Percentiles rank a stretch among this genome's conserved stretches.
Evolutionary conservation across 2,113 vertebrate genomes (phyloP).

Genomic region (Fregata magnificens): DNA sequence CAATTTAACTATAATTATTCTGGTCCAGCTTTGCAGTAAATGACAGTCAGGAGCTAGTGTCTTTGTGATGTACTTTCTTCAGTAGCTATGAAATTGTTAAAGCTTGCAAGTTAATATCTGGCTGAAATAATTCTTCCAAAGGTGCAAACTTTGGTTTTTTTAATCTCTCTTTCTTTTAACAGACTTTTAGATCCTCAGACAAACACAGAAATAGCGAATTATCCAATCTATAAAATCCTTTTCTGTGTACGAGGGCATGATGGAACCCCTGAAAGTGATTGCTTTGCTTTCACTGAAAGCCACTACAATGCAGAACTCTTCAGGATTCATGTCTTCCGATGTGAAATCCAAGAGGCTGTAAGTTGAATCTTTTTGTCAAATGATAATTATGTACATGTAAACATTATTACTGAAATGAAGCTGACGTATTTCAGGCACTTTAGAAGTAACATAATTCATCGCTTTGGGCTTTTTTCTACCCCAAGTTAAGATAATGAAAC

Average conservation of each 20-base stretch:
- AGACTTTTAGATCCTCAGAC: conserved; percentile 94
- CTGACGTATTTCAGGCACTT: not conserved
- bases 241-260: conserved; percentile 98
- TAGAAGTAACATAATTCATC: not conserved
- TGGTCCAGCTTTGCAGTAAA: not conserved
- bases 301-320: conserved; percentile 98
- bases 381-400: not conserved
- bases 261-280: conserved; percentile 94
- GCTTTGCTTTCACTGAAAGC: conserved; percentile 99
- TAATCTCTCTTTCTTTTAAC: not conserved
- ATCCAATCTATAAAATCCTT: conserved; percentile 98
- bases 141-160: not conserved
- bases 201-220: conserved; percentile 94
- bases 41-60: not conserved
- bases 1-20: not conserved
- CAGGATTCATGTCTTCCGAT: conserved; percentile 98
- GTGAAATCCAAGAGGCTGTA: conserved; percentile 98
- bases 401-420: not conserved
- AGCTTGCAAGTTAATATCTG: not conserved
- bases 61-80: not conserved
- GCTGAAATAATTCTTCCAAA: not conserved
- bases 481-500: not conserved
- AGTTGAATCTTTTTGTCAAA: conserved; percentile 58
- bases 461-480: not conserved
- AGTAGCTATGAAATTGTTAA: not conserved